Conservation (phyloP, 1,140 invertebrate genomes). For the Venustaconcha ellipsiformis region DNA sequence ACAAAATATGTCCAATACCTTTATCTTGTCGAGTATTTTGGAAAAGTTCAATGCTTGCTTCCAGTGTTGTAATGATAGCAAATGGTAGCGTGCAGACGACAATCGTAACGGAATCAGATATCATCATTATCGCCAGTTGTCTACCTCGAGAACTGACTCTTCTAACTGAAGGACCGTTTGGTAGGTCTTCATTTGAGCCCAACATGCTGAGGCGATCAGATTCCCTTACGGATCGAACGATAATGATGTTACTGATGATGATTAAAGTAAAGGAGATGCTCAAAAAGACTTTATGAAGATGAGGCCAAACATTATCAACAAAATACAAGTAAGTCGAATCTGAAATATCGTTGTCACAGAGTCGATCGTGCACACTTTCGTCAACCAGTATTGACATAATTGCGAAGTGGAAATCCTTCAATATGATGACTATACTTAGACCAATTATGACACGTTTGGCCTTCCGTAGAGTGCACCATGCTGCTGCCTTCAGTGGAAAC, state of each 20-base stretch:
- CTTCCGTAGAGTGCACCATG: constrained; percentile 41
- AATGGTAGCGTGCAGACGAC: constrained; percentile 54
- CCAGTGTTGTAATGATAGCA: constrained; percentile 36
- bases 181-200: neutral
- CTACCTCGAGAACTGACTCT: constrained; percentile 22
- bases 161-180: neutral
- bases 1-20: constrained; percentile 37
- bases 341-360: constrained; percentile 41
- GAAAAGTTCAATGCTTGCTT: constrained; percentile 18
- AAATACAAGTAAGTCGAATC: constrained; percentile 27
- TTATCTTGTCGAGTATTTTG: constrained; percentile 10
- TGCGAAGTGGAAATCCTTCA: constrained; percentile 48
- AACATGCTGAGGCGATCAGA: neutral
- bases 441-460: constrained; percentile 40
- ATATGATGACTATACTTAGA: constrained; percentile 22
- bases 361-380: constrained; percentile 19
- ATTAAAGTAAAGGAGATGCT: constrained; percentile 43
- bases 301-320: constrained; percentile 45
- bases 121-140: constrained; percentile 52
- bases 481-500: constrained; percentile 45
- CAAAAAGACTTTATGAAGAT: constrained; percentile 51
- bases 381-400: constrained; percentile 44
- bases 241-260: constrained; percentile 59
- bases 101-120: constrained; percentile 51
- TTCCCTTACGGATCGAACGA: constrained; percentile 39